Evolutionary conservation across 2,888 invertebrate species (phyloP).

Genomic region (Blastobasis adustella): DNA sequence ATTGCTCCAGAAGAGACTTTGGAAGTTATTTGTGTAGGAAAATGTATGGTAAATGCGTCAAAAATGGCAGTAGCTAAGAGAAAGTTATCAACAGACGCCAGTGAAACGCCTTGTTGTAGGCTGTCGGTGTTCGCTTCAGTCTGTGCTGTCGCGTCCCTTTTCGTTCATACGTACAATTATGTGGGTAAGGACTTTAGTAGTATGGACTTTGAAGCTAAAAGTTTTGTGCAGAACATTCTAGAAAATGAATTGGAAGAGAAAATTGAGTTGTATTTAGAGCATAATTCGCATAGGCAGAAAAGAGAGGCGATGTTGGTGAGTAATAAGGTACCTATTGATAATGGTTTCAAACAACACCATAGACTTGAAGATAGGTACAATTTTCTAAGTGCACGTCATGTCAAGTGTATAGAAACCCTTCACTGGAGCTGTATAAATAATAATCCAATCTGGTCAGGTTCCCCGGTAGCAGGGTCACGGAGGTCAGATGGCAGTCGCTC

Average conservation of each 20-base stretch:
- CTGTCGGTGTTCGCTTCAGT: slow-evolving; percentile 50
- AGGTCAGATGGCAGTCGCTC: too few species aligned
- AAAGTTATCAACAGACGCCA: slow-evolving; percentile 20
- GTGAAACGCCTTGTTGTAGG: slow-evolving; percentile 33
- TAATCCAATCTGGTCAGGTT: too few species aligned
- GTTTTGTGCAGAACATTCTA: slow-evolving; percentile 33
- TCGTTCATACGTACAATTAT: slow-evolving; percentile 51
- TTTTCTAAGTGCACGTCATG: too few species aligned
- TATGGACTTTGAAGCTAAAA: slow-evolving; percentile 29
- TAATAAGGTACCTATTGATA: not conserved
- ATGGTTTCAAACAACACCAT: too few species aligned
- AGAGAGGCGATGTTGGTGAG: slow-evolving; percentile 65
- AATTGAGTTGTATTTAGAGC: slow-evolving; percentile 41
- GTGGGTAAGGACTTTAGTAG: slow-evolving; percentile 25
- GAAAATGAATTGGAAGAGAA: slow-evolving; percentile 45
- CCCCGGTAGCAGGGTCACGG: too few species aligned
- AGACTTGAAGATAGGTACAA: too few species aligned
- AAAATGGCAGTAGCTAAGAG: slow-evolving; percentile 7
- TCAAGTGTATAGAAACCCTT: too few species aligned
- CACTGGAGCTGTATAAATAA: too few species aligned
- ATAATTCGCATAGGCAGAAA: slow-evolving; percentile 34
- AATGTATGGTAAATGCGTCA: not conserved
- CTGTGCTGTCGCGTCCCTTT: slow-evolving; percentile 51
- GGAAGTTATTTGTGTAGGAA: not conserved
- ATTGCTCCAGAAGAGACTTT: not conserved